Evolutionary conservation across 1,140 invertebrate species (phyloP), one percentile per base, ranked within the genome.

Genomic region (Calephelis nemesis): DNA sequence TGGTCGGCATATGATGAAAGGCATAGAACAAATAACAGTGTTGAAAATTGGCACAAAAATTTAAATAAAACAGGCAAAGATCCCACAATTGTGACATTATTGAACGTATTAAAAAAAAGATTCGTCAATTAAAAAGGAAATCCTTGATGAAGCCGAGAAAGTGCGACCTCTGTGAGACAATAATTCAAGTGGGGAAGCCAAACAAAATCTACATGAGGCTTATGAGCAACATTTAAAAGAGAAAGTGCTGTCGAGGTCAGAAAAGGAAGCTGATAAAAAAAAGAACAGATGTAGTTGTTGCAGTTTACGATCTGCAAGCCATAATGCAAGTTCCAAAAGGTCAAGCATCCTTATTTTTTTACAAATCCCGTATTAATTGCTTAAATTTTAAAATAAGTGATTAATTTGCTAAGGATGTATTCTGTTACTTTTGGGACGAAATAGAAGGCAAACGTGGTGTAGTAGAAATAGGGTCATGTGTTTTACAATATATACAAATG

Each of bases 301-400:
- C 75, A 52, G 77, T 77, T 68, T 88, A 87, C 73, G 85, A 87
- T 77, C 70, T 84, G 49, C 82, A 86, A 65, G 78, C 78, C 11
- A 42, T 75, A 52, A 19, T 74, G 65, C 65, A 69, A 40, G 30
- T 74, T 63, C 70, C 73, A 1, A 72, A 72, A 68, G 70, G 73
- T 7, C 64, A 74, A 62, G 39, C 60, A 58, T 74, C 65, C 8
- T 30, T 11, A 73, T 69, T 30, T 30, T 30, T 4, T 30, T 30
- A 30, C 4, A 30, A 30, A 30, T 30, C 30, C 2, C 2, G 30
- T 4, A 30, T 30, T 4, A 30, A 30, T 4, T 30, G 2, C 4
- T 2, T 30, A 30, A 30, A 30, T 30, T 30, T 30, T 30, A 30
- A 0, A 4, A 30, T 30, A 2, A 30, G 30, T 30, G 30, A 30